Base-by-base conservation (phyloP, 2,797 vertebrate genomes). In the Ctenopoma kingsleyae region DNA sequence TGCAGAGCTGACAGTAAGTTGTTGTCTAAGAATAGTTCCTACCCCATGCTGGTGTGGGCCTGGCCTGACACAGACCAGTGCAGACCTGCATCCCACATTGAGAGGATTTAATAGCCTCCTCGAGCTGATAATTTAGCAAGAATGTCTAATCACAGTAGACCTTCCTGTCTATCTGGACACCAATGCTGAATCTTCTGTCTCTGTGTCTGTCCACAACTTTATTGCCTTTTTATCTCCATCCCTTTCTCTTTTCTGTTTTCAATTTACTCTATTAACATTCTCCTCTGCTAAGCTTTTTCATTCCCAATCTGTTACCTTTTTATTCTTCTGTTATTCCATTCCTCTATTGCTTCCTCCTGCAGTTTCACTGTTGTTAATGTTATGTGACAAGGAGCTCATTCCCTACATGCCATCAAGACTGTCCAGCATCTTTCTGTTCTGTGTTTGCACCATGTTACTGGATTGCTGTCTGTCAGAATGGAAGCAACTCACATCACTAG, bases 21-120 rank as follows among this genome's bases (percentile, higher is more conserved):
- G 62, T 85, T 79, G 74, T 78, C 81, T 84, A 86, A 88, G 82
- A 90, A 91, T 90, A 86, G 85, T 78, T 79, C 51, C 58, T 87
- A 78, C 67, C 70, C 73, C 80, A 48, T 85, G 79, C 61, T 17
- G 47, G 38, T 49, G 25, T 74, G 72, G 71, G 71, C 68, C 38
- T 50, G 69, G 67, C n/a, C 74, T 81, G 74, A 86, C 36, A 52
- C 54, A 71, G 69, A 73, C 74, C 63, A 74, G 81, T 44, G 48
- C 46, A 85, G 80, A 80, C 72, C 85, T 81, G 81, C 67, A 67
- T 73, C 78, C 66, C 83, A 79, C 78, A 80, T 71, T 83, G 48
- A 72, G 67, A 81, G 67, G 70, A 81, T 78, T 86, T 87, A 84
- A 88, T 70, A 81, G 73, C 38, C 63, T 79, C 65, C 63, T 83